A percentile compares a stretch with the other conserved stretches of the same genome.
phyloP scores from a whole-genome alignment of 1,140 invertebrate genomes.

The Pomacea maculata region DNA sequence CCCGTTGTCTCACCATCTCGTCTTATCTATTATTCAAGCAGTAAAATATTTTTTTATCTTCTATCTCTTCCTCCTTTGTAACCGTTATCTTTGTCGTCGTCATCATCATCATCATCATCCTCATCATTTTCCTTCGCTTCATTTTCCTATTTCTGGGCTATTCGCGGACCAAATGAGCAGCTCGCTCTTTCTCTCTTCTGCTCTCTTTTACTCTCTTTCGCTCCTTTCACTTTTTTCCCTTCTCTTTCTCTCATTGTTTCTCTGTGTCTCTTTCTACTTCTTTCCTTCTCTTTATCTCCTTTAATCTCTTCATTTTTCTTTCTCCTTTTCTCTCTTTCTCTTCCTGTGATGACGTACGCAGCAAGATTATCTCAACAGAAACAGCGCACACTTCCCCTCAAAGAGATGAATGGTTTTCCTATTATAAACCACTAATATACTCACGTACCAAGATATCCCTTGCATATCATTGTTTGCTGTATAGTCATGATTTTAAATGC shows the following conservation, averaged over 20 bases:
- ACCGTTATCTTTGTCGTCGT: neutral
- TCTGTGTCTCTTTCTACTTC: neutral
- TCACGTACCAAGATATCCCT: no score
- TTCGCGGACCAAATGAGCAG: neutral
- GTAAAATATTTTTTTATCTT: no score
- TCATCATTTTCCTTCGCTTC: no score
- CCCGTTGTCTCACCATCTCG: no score
- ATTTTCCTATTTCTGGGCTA: neutral
- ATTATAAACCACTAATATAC: no score
- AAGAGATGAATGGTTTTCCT: no score
- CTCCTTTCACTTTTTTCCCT: neutral
- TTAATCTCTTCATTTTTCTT: neutral
- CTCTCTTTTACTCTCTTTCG: neutral
- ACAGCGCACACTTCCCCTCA: no score
- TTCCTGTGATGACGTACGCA: no score
- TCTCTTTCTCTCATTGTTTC: neutral
- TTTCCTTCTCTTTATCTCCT: neutral
- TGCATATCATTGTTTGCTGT: no score
- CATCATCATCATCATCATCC: neutral
- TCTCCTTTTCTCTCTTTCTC: neutral
- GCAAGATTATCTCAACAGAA: no score
- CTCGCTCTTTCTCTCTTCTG: neutral
- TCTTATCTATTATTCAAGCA: no score
- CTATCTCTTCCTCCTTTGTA: neutral
- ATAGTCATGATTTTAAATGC: no score